Evolutionary conservation across 2,113 vertebrate genomes (phyloP), one percentile per base, ranked within the genome.

Genomic region (Galeopterus variegatus): DNA sequence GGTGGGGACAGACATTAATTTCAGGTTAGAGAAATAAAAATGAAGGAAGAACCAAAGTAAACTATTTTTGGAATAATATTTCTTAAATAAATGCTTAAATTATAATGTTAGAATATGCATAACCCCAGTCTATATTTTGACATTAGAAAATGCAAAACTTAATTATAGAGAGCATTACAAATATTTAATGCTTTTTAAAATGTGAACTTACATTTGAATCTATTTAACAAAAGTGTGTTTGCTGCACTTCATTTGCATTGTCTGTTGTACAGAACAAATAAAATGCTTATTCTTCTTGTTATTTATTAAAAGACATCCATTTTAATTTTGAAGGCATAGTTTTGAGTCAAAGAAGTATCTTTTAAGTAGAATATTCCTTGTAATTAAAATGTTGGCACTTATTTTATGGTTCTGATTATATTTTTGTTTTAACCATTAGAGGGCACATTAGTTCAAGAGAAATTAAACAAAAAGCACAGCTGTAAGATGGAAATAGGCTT

Each of bases 381-480:
- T 31, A 90, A 48, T 88, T 90, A 95, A 50, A 85, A 73, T n/a
- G 23, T 92, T 94, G 91, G 52, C 33, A 52, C 58, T 93, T 52
- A 90, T 97, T 96, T 97, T 48, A 69, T 97, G 60, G 8, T 75
- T 88, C 77, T 97, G 60, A 80, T 97, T 97, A 60, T 83, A 93
- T 98, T 96, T 98, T 82, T 88, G 95, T 95, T 96, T 98, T 83
- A 97, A n/a, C 96, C 97, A 97, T 98, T 87, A 96, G 97, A 95
- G 96, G 94, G 65, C 0, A 0, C 75, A 87, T 92, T 86, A 58
- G 92, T 97, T 96, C 94, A 98, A 97, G 92, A 87, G 95, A 98
- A 96, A 96, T 97, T 93, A 73, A 95, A 92, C 41, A 50, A 70
- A 80, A 96, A 77, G 6, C 11, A 81, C 31, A 65, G 58, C 60